Evolutionary conservation across 2,113 vertebrate species (phyloP).

Genomic region (Saguinus imperator): DNA sequence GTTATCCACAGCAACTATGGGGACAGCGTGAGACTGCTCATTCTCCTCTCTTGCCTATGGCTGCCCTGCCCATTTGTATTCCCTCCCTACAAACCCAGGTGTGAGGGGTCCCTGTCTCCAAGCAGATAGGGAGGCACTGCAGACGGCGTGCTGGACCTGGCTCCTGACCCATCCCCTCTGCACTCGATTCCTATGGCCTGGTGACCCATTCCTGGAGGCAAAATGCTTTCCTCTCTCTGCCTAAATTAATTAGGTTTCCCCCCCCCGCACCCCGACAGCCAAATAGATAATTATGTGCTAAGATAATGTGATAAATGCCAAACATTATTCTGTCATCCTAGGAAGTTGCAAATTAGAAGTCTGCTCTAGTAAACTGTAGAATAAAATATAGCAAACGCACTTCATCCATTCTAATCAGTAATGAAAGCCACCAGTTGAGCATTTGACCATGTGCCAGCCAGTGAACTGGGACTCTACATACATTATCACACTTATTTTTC

Average conservation of each 20-base stretch:
- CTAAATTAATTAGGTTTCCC: not conserved
- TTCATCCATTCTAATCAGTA: not conserved
- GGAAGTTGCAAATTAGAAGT: not conserved
- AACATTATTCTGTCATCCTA: not conserved
- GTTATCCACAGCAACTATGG: not conserved
- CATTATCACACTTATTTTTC: not conserved
- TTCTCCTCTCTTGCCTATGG: too few species aligned
- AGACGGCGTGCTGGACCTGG: fast-evolving
- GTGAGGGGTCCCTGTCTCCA: not conserved
- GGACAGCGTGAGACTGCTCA: too few species aligned
- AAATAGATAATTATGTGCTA: not conserved
- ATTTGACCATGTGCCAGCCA: not conserved
- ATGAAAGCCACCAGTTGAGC: not conserved
- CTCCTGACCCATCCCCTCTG: not conserved
- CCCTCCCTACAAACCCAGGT: not conserved
- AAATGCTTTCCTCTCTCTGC: not conserved
- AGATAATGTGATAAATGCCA: not conserved
- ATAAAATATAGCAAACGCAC: not conserved
- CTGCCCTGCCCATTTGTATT: not conserved
- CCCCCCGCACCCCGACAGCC: not conserved
- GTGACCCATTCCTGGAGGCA: not conserved
- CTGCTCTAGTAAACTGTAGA: not conserved
- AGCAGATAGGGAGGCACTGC: too few species aligned
- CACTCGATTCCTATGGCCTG: too few species aligned
- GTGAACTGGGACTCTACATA: not conserved